Base-by-base conservation (phyloP, 2,888 invertebrate genomes). In the Melipona bicolor region DNA sequence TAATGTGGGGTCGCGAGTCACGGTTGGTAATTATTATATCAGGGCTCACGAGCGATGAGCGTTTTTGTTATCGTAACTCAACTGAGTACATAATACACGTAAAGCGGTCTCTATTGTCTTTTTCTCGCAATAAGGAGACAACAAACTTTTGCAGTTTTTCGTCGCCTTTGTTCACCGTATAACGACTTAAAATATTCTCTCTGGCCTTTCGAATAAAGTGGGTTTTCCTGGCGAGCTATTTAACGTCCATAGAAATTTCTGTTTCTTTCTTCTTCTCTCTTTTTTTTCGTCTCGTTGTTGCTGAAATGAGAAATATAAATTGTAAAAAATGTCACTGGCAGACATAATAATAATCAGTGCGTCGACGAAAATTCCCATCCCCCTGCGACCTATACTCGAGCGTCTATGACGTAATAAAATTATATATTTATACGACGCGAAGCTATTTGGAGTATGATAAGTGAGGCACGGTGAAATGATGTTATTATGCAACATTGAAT, bases 1-100 rank as follows among this genome's bases (percentile, higher is more conserved):
- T 93, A 92, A 91, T 87, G 86, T 75, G 77, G 78, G 85, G 72
- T 89, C 85, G 79, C 79, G 83, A 84, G 83, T 83, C 82, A 83
- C 79, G 84, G 78, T 76, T 85, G 78, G 43, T 86, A 91, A 91
- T 91, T 91, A 90, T 81, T 87, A 85, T 87, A 88, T 87, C 81
- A 68, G 75, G 36, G 64, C 17, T 62, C 62, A 43, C 43, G 36
- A 74, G 76, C 70, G 61, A 73, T 69, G 72, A 79, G 81, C 85
- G 84, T 81, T 84, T 82, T 87, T 87, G 79, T 84, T 84, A 87
- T 84, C 81, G 62, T 81, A 79, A 85, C 64, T 79, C 82, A 81
- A 77, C 86, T 43, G 80, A 79, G 77, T 81, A 87, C 83, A 82
- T 88, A 88, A 88, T 88, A 83, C 78, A 69, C 75, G 61, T 76